phyloP scores from a whole-genome alignment of 1,140 invertebrate genomes.

The Bombus difficillimus region DNA sequence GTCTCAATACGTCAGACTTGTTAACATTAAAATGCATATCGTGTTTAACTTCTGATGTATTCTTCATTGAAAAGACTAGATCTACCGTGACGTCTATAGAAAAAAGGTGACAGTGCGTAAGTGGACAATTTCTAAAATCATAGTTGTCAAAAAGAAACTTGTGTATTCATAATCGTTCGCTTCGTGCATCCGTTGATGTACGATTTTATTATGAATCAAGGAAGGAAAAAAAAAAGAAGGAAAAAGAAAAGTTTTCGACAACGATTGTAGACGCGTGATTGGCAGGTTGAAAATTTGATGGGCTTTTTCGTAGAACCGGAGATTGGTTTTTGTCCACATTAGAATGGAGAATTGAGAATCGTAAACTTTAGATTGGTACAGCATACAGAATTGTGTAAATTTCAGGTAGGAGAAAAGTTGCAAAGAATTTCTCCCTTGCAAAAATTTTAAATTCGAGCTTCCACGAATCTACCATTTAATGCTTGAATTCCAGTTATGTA shows the following conservation, averaged over 20 bases:
- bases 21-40: background rate
- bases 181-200: no score
- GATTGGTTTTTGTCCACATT: no score
- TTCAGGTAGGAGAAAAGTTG: background rate
- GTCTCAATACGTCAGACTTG: background rate
- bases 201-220: no score
- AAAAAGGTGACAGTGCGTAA: background rate
- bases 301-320: no score
- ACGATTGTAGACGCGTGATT: no score
- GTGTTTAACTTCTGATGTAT: background rate
- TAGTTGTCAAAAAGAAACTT: background rate
- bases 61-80: background rate
- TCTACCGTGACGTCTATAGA: background rate
- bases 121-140: background rate
- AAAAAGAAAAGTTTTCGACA: no score
- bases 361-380: no score
- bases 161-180: no score
- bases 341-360: no score
- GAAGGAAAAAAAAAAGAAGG: no score
- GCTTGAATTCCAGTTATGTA: background rate
- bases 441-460: background rate
- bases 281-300: no score
- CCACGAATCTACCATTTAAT: background rate
- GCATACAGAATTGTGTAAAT: background rate
- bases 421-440: background rate